Base-by-base conservation (phyloP, 2,888 invertebrate genomes). In the Plagiodera versicolora region DNA sequence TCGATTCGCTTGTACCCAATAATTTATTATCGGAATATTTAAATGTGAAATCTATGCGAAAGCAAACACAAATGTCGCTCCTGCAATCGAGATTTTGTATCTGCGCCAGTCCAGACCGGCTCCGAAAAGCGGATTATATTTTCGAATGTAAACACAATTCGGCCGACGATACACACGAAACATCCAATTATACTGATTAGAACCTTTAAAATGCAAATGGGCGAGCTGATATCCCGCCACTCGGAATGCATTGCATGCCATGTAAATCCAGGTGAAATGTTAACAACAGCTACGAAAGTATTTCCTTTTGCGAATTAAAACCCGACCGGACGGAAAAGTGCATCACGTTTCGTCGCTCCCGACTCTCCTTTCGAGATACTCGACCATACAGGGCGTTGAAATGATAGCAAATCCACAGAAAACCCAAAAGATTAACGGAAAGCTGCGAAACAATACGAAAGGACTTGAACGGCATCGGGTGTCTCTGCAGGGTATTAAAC, bases 171-270 rank as follows among this genome's bases (percentile, higher is more conserved):
- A 54, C 52, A 46, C 51, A n/a, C n/a, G 58, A 55, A 60, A 65
- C 57, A 61, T 53, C 64, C 60, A 64, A 64, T 64, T 63, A 63
- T 54, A 56, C 61, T 66, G 65, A 66, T 67, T 64, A 61, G 67
- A 51, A 59, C 59, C 62, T 45, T 67, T 63, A 58, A 60, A 67
- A 67, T 67, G 66, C 63, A 67, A 66, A 67, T 64, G 60, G 58
- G 58, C 52, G 58, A 11, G 32, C 32, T 32, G 32, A 32, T 32
- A 32, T n/a, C n/a, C n/a, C n/a, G n/a, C 32, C 32, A 9, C 10
- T 58, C 56, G 56, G 60, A 64, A 60, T 64, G 58, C 59, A 58
- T 62, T 61, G 54, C 62, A 67, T 67, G 64, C 58, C 62, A 67
- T 67, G 64, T 56, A 66, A 66, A 67, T 67, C 61, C 59, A 58